Evolutionary conservation across 2,888 invertebrate genomes (phyloP).

Genomic region (Paralinhomoeus sp.): DNA sequence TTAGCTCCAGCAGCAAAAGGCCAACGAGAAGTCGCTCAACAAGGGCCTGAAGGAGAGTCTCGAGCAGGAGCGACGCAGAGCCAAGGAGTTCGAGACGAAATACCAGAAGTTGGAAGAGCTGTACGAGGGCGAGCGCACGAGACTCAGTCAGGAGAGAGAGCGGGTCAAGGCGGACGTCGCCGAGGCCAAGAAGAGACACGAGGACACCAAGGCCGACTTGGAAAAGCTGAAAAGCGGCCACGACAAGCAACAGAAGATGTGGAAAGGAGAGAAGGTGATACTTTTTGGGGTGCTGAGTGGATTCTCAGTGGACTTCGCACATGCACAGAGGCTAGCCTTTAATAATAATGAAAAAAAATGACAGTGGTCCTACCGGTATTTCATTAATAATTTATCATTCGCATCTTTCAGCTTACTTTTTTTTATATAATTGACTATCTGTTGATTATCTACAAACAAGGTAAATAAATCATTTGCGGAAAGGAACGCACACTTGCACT

Average conservation of each 20-base stretch:
- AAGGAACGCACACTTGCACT: no score
- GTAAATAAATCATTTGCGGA: no score
- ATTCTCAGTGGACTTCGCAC: no score
- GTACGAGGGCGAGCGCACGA: slow-evolving; percentile 13
- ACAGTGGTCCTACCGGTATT: no score
- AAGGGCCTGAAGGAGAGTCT: slow-evolving; percentile 7
- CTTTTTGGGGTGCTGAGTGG: no score
- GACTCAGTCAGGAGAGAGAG: slow-evolving; percentile 17
- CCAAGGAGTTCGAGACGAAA: slow-evolving; percentile 21
- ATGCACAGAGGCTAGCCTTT: no score
- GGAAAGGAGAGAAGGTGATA: neutral
- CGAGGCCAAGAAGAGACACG: slow-evolving; percentile 16
- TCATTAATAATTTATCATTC: no score
- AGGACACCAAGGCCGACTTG: slow-evolving; percentile 15
- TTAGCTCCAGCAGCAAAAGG: no score
- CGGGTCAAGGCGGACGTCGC: slow-evolving; percentile 16
- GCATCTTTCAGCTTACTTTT: no score
- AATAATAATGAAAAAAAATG: no score
- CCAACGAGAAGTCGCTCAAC: neutral
- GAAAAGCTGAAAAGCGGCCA: neutral
- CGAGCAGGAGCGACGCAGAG: slow-evolving; percentile 17
- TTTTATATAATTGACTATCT: no score
- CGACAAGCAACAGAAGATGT: neutral
- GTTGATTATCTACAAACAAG: no score
- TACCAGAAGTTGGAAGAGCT: slow-evolving; percentile 22